phyloP scores from a whole-genome alignment of 2,113 vertebrate species.

The Triplophysa dalaica region DNA sequence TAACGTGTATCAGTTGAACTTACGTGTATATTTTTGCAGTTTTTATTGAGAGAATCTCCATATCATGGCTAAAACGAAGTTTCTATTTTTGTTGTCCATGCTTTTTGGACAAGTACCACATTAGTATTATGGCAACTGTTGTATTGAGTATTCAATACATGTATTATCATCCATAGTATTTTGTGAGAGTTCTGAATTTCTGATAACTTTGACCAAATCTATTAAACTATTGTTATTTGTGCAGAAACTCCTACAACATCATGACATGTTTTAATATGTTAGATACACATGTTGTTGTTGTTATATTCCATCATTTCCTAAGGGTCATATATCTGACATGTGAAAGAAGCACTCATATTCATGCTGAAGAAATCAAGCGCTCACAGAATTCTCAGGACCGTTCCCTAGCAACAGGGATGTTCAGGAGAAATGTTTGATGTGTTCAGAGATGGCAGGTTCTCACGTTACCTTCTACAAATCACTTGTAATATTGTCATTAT shows the following conservation, averaged over 20 bases:
- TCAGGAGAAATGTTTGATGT: slow-evolving; percentile 50
- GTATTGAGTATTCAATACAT: too few species aligned
- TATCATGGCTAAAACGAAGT: too few species aligned
- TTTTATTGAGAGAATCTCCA: too few species aligned
- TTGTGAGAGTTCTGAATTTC: too few species aligned
- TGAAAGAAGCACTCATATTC: slow-evolving; percentile 7
- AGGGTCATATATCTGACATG: neutral
- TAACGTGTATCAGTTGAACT: too few species aligned
- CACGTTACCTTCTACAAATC: slow-evolving; percentile 51
- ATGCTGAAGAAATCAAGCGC: slow-evolving; percentile 17
- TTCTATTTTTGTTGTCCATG: too few species aligned
- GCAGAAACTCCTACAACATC: too few species aligned
- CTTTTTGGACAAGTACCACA: too few species aligned
- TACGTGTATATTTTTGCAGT: too few species aligned
- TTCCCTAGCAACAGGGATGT: slow-evolving; percentile 71
- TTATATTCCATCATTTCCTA: neutral
- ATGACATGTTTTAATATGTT: neutral
- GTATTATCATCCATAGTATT: too few species aligned
- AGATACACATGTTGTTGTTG: neutral
- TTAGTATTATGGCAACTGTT: too few species aligned
- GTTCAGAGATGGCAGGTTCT: slow-evolving; percentile 56
- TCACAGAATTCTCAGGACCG: slow-evolving; percentile 52
- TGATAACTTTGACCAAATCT: too few species aligned
- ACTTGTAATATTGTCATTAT: slow-evolving; percentile 58
- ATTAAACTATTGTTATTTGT: neutral